Evolutionary conservation across 2,888 invertebrate species (phyloP), one percentile per base, ranked within the genome.

Genomic region (Orgyia antiqua): DNA sequence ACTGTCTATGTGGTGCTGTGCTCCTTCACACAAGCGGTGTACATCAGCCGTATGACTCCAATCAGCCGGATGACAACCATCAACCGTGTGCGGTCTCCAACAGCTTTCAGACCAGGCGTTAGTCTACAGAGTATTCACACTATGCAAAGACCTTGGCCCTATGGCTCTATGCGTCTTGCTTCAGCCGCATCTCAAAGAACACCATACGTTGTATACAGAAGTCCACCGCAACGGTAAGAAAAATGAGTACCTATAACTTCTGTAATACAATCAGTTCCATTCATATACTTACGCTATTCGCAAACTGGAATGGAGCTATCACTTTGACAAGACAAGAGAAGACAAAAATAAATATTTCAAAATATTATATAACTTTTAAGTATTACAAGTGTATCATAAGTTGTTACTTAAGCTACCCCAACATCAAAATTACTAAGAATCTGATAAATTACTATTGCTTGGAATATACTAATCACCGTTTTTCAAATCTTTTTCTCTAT

Each of bases 41-140:
- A 82, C 58, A 61, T 73, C 45, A 71, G 66, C 29, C 72, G 79
- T 2, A 73, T 31, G 13, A 11, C 36, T 23, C 36, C 36, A 15
- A 26, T 32, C 45, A 71, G 68, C 29, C 72, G 78, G 2, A 74
- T 83, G 73, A 43, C 68, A 0, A 49, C 62, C 0, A 37, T 70
- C 21, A 71, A 62, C 53, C 51, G 75, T 5, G 29, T 69, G 24
- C 51, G 77, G n/a, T 39, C 55, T 0, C 75, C 78, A 1, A 56
- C 68, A 0, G 65, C 67, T 2, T 79, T 83, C 63, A 58, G 84
- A 7, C 82, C 84, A 0, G 84, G 83, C 0, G 61, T 77, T 24
- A 59, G 58, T 28, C 40, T 82, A 42, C 71, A 67, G 24, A 10
- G 24, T 2, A 12, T 36, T 2, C 35, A 27, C 20, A 11, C 58